A percentile compares a stretch with the other conserved stretches of the same genome.
These are phyloP conservation scores for Tachycineta bicolor DNA, from an alignment of 2,113 vertebrate genomes.

Conservation along the genomic window DNA sequence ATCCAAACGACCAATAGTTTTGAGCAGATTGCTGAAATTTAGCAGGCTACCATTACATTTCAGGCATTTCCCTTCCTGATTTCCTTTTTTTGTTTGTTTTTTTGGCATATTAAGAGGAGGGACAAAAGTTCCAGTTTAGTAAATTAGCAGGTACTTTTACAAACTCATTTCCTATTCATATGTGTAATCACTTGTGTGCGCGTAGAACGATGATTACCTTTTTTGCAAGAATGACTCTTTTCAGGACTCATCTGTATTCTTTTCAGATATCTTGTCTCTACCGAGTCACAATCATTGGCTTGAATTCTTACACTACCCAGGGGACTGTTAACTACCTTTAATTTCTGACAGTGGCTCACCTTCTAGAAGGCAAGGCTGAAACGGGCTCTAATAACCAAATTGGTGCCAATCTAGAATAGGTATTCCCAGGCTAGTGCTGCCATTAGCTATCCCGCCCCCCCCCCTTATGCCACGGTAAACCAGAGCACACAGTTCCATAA, in stretches of 20 bases:
- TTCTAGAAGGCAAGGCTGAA: background rate
- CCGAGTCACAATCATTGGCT: background rate
- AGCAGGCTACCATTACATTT: background rate
- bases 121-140: background rate
- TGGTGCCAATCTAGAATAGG: background rate
- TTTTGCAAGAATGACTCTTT: background rate
- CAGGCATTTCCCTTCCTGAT: background rate
- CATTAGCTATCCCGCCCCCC: background rate
- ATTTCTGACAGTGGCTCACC: background rate
- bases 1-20: background rate
- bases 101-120: background rate
- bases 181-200: background rate
- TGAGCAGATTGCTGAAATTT: background rate
- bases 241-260: background rate
- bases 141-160: background rate
- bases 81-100: background rate
- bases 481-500: background rate
- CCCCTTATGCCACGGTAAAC: background rate
- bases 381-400: background rate
- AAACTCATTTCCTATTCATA: background rate
- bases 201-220: background rate
- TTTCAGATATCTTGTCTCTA: background rate
- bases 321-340: background rate
- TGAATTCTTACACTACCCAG: background rate
- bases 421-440: background rate